Percentiles rank a stretch among this genome's conserved stretches.
These are phyloP conservation scores for Uropetala carovei DNA, from an alignment of 2,888 invertebrate genomes.

Conservation along the genomic window DNA sequence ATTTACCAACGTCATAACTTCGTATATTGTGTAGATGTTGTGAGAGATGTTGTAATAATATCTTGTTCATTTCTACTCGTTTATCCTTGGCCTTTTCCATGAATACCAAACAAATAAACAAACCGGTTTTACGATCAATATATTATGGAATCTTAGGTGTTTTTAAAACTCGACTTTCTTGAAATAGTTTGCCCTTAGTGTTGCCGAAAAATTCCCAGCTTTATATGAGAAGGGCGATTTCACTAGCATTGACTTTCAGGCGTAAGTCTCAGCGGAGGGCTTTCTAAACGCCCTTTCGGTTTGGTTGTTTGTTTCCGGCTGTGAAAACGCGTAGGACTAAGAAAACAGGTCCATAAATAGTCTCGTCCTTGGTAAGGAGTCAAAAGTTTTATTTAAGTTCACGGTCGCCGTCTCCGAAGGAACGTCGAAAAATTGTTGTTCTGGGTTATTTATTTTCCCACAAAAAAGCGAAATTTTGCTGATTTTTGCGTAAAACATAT, in stretches of 20 bases:
- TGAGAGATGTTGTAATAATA: no score
- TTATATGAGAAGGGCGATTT: not conserved
- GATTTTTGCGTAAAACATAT: no score
- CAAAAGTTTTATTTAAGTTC: constrained; percentile 39
- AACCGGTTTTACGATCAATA: no score
- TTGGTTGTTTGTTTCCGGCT: constrained; percentile 11
- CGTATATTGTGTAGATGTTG: no score
- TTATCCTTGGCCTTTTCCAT: no score
- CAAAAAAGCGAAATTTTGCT: no score
- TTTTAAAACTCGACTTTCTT: not conserved
- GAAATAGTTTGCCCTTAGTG: not conserved
- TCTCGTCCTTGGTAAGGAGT: constrained; percentile 36
- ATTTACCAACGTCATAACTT: no score
- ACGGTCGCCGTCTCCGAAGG: not conserved
- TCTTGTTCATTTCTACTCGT: no score
- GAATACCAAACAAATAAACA: no score
- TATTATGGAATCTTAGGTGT: no score
- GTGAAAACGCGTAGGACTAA: constrained; percentile 35
- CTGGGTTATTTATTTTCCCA: no score
- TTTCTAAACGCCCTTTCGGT: constrained; percentile 31
- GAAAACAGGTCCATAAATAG: constrained; percentile 44
- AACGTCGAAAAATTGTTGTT: no score
- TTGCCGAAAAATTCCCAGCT: not conserved
- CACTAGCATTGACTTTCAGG: constrained; percentile 35
- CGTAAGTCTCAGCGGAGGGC: not conserved